Base-by-base conservation (phyloP, 2,113 vertebrate genomes). In the Actenoides lindsayi region DNA sequence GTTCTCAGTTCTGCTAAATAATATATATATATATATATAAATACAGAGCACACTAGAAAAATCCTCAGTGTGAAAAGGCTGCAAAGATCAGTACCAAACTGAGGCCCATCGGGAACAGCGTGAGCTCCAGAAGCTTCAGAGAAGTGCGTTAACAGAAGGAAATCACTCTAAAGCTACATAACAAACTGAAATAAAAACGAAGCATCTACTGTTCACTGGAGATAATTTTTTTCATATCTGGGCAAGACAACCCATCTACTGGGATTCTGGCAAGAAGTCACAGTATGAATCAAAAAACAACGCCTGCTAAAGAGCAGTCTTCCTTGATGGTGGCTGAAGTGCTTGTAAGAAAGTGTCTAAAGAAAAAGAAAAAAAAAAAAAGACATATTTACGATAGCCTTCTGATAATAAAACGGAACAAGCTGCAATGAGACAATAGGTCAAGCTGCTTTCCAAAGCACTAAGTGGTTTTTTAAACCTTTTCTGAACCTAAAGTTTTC, bases 141-240 rank as follows among this genome's bases (percentile, higher is more conserved):
- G 70, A 63, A 50, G 0, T 0, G 5, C 1, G 0, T 21, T 21
- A 78, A 78, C n/a, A 69, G 62, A 87, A 59, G 8, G 25, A 83
- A 83, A 35, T 15, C 1, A 33, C 63, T 67, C 60, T 59, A 78
- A 88, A 92, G 60, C 57, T 31, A 75, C 0, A 0, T 5, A 54
- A 51, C 30, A 69, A 90, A 86, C 20, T 16, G 23, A 75, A 86
- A 51, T 37, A 50, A 57, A 90, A 83, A 39, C 2, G 0, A 73
- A 70, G 31, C 25, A 84, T 17, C 39, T 60, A 28, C 33, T 59
- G 27, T 6, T 5, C 13, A 13, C 10, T 44, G 53, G 21, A 70
- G n/a, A 25, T 6, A 7, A 2, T 46, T 68, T 73, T 63, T 83
- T 81, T 65, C n/a, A 1, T 11, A 89, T 30, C 41, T 74, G 25